A percentile compares a stretch with the other conserved stretches of the same genome.
Evolutionary conservation across 2,888 invertebrate genomes (phyloP).

Genomic region (Lithophane socia): DNA sequence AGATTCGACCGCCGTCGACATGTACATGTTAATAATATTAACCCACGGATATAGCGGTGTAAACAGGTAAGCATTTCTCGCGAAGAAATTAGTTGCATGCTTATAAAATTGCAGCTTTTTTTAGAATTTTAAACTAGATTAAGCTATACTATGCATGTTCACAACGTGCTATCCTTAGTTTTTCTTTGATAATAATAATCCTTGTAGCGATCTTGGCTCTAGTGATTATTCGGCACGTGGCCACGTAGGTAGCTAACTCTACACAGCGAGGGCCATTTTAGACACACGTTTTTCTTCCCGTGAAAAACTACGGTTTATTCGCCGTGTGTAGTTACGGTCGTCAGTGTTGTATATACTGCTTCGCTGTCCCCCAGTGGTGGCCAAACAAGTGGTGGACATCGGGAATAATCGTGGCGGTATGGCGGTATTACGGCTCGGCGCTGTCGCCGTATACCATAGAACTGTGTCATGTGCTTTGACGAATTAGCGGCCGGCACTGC

Average conservation of each 20-base stretch:
- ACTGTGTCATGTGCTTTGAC: no score
- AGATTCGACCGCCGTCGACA: slow-evolving; percentile 52
- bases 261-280: neutral
- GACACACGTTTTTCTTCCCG: no score
- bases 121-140: slow-evolving; percentile 7
- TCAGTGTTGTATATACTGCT: no score
- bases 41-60: slow-evolving; percentile 13
- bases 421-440: no score
- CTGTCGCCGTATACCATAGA: no score
- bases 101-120: slow-evolving; percentile 12
- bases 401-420: no score
- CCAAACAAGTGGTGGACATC: no score
- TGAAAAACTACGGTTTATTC: no score
- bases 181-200: slow-evolving; percentile 15
- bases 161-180: neutral
- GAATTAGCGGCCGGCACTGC: no score
- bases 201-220: neutral
- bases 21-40: slow-evolving; percentile 45
- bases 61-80: slow-evolving; percentile 37
- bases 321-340: no score
- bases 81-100: slow-evolving; percentile 7
- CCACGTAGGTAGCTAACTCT: neutral
- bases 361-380: no score
- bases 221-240: slow-evolving; percentile 18
- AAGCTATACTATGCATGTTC: neutral